These are phyloP conservation scores for Pristionchus exspectatus DNA, from an alignment of 2,888 invertebrate genomes.

Conservation along the genomic window DNA sequence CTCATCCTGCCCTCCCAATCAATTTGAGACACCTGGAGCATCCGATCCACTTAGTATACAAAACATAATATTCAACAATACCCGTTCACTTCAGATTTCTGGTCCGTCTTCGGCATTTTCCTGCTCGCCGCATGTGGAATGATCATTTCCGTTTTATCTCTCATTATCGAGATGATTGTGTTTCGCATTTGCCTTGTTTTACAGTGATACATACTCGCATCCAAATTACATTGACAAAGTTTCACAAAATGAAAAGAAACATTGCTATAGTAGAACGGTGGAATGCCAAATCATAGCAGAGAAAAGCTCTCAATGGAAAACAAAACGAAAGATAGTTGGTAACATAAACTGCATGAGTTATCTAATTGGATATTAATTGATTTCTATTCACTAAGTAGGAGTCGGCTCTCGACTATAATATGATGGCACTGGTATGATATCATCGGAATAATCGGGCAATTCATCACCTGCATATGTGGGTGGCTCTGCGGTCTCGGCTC, in stretches of 20 bases:
- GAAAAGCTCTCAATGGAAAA: too few species aligned
- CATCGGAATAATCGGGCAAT: background rate
- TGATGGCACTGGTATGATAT: background rate
- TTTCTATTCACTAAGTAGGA: too few species aligned
- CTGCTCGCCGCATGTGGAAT: background rate
- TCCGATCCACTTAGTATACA: constrained; percentile 3
- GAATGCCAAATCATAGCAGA: too few species aligned
- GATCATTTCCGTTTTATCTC: background rate
- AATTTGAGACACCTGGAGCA: background rate
- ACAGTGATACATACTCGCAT: too few species aligned
- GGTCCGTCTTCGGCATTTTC: constrained; percentile 41
- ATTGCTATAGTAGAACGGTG: too few species aligned
- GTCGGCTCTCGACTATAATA: background rate
- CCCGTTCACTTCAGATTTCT: constrained; percentile 3
- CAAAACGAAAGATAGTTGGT: too few species aligned
- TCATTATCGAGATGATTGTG: background rate
- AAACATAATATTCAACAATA: too few species aligned
- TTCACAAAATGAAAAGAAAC: too few species aligned
- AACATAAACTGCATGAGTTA: too few species aligned
- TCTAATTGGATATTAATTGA: too few species aligned
- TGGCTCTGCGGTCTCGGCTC: background rate
- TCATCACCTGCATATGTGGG: background rate
- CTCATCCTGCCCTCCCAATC: background rate
- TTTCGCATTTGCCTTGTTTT: background rate
- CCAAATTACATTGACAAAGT: too few species aligned